These are phyloP conservation scores for Bhutanitis thaidina DNA, from an alignment of 2,888 invertebrate genomes.

Conservation along the genomic window DNA sequence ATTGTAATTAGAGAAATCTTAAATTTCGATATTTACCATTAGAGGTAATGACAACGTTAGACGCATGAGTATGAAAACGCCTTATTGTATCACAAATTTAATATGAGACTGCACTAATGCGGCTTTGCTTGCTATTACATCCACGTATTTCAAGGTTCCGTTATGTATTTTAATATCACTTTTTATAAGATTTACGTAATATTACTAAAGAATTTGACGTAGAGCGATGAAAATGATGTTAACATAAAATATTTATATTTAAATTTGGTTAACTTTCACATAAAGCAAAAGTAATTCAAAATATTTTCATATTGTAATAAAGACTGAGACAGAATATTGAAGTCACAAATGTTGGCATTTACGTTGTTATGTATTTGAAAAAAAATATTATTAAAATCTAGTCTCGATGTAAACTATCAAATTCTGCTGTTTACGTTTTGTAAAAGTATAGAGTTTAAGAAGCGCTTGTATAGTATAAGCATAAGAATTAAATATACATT, in stretches of 20 bases:
- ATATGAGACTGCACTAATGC: background rate
- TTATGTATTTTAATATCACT: slow-evolving; percentile 10
- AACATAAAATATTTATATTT: too few species aligned
- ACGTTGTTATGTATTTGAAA: slow-evolving; percentile 4
- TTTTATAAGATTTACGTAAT: slow-evolving; percentile 9
- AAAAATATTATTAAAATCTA: slow-evolving; percentile 23
- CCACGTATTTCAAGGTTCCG: slow-evolving; percentile 7
- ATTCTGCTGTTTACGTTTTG: slow-evolving; percentile 23
- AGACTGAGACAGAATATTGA: slow-evolving; percentile 10
- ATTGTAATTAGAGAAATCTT: background rate
- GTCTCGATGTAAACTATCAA: slow-evolving; percentile 23
- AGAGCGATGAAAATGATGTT: too few species aligned
- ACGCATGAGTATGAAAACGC: too few species aligned
- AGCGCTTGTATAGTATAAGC: slow-evolving; percentile 18
- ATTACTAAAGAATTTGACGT: background rate
- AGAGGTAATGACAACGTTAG: too few species aligned
- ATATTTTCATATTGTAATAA: background rate
- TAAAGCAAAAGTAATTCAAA: too few species aligned
- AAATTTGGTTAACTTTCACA: too few species aligned
- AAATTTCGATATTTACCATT: background rate
- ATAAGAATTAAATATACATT: slow-evolving; percentile 13
- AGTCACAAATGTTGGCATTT: slow-evolving; percentile 11
- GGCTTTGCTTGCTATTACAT: background rate
- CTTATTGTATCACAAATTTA: too few species aligned
- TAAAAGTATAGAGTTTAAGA: slow-evolving; percentile 21